Evolutionary conservation across 2,797 vertebrate species (phyloP).

Genomic region (Rhinatrema bivittatum): DNA sequence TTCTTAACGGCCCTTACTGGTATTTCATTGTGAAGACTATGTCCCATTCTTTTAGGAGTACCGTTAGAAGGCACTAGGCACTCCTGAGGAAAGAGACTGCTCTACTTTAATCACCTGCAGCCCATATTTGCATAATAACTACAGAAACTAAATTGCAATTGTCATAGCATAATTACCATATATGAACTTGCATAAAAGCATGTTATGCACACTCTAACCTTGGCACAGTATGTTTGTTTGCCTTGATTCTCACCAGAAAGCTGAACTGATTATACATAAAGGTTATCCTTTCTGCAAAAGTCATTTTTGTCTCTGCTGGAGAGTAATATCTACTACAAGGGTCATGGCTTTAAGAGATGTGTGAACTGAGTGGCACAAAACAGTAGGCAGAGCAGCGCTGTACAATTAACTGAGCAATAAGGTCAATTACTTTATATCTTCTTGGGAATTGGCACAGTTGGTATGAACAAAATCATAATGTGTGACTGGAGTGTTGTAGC

Average conservation of each 20-base stretch:
- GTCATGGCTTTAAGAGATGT: slow-evolving; percentile 34
- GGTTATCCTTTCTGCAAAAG: slow-evolving; percentile 25
- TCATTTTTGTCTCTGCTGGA: slow-evolving; percentile 17
- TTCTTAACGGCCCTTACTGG: too few relatives aligned
- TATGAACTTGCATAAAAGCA: too few relatives aligned
- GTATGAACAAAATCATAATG: slow-evolving; percentile 33
- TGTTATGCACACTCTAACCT: too few relatives aligned
- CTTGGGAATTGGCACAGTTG: slow-evolving; percentile 48
- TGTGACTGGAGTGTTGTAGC: slow-evolving; percentile 32
- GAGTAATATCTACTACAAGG: slow-evolving; percentile 28
- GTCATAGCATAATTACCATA: too few relatives aligned
- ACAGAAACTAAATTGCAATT: too few relatives aligned
- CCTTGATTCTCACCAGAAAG: slow-evolving; percentile 5
- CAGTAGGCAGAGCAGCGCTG: slow-evolving; percentile 41
- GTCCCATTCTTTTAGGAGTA: too few relatives aligned
- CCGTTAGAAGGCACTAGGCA: too few relatives aligned
- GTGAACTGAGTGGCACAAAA: slow-evolving; percentile 39
- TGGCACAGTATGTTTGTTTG: slow-evolving; percentile 14
- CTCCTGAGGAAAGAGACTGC: too few relatives aligned
- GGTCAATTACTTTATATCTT: slow-evolving; percentile 50
- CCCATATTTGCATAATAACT: too few relatives aligned
- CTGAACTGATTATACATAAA: slow-evolving; percentile 11
- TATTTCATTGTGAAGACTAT: too few relatives aligned
- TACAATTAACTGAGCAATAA: slow-evolving; percentile 43
- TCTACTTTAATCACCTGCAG: too few relatives aligned